These are phyloP conservation scores for Saimiri boliviensis DNA, from an alignment of 2,113 vertebrate species.

Conservation along the genomic window DNA sequence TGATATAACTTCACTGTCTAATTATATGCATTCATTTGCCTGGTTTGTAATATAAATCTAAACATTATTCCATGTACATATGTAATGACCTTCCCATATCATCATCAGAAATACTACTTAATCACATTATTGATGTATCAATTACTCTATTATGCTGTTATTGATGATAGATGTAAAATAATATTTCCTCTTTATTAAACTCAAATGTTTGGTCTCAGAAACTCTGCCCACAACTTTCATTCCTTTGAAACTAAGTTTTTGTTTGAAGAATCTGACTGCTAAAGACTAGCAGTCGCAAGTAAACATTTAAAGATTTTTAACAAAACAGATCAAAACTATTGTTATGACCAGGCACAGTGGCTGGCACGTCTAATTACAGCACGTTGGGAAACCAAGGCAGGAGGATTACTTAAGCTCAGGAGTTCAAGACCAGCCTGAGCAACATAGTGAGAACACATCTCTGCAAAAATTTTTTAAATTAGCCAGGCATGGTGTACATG, in stretches of 20 bases:
- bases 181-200: neutral
- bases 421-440: too few relatives aligned
- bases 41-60: neutral
- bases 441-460: too few relatives aligned
- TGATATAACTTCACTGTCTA: conserved; percentile 36
- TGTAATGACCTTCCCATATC: neutral
- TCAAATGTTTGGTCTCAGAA: neutral
- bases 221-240: neutral
- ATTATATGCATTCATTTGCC: neutral
- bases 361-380: too few relatives aligned
- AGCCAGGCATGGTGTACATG: too few relatives aligned
- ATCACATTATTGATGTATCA: neutral
- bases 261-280: neutral
- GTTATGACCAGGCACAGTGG: too few relatives aligned
- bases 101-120: neutral
- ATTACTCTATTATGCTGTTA: neutral
- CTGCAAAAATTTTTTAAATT: too few relatives aligned
- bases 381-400: too few relatives aligned
- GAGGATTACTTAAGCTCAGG: too few relatives aligned
- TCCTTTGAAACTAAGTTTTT: neutral
- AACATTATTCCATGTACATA: neutral
- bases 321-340: neutral
- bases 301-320: neutral
- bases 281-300: neutral
- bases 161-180: neutral